Evolutionary conservation across 2,113 vertebrate genomes (phyloP).

Genomic region (Tichodroma muraria): DNA sequence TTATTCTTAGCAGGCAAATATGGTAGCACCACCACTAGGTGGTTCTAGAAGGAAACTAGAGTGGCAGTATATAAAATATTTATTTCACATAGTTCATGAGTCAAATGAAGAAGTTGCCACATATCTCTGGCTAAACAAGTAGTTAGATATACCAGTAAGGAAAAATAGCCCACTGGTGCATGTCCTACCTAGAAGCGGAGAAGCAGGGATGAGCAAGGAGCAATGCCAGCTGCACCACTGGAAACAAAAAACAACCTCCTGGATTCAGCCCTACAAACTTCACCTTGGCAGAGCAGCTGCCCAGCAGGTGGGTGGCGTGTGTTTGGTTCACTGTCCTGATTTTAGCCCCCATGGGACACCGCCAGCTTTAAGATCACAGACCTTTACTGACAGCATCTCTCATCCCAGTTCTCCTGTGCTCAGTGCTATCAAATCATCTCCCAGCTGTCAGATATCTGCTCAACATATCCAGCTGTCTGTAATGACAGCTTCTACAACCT

Average conservation of each 20-base stretch:
- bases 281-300: not conserved
- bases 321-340: not conserved
- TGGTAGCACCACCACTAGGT: not conserved
- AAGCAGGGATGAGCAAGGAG: not conserved
- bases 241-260: not conserved
- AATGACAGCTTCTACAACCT: not conserved
- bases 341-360: not conserved
- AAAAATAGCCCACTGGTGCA: not conserved
- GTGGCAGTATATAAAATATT: not conserved
- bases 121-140: not conserved
- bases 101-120: not conserved
- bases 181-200: not conserved
- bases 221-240: not conserved
- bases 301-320: not conserved
- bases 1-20: not conserved
- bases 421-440: not conserved
- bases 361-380: not conserved
- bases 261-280: not conserved
- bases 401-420: not conserved
- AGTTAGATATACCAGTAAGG: not conserved
- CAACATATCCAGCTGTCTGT: not conserved
- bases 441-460: not conserved
- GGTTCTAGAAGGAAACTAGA: not conserved
- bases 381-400: not conserved
- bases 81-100: not conserved